Base-by-base conservation (phyloP, 2,888 invertebrate species). In the Hololepta plana region DNA sequence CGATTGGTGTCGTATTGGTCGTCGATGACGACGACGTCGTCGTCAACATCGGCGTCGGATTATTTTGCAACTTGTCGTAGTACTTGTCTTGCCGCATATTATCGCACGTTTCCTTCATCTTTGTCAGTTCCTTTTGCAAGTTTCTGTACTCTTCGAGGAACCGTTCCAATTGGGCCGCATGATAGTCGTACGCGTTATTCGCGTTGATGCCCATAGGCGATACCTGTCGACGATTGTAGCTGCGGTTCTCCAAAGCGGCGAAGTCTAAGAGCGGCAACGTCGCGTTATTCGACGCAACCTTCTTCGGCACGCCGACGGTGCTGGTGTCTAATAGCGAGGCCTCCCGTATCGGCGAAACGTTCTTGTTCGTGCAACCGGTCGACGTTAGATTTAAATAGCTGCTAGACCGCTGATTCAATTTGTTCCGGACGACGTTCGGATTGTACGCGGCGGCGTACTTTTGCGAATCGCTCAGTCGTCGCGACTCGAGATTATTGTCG, bases 71-170 rank as follows among this genome's bases (percentile, higher is more conserved):
- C 20, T 59, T 54, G 38, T 60, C 59, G 27, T 53, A 46, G 32
- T 53, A 45, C 33, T 55, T 37, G 15, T 42, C 42, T 15, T 59
- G 59, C 15, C 62, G 54, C 40, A 76, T 60, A 35, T 67, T 72
- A 38, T 77, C 76, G 44, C 77, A 69, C 12, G 74, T 74, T 43
- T 76, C 73, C 43, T 77, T 80, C 77, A 81, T 79, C 47, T 72
- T 70, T 31, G 74, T 75, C 35, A 81, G 55, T 48, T 81, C 76
- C 45, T 76, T 72, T 45, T 80, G 73, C 30, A 81, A 59, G 39
- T 63, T 71, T 38, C 77, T 64, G 45, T 81, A 81, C 45, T 81
- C 81, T 42, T 80, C 76, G 22, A 81, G 61, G 48, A 81, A 81
- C 29, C 72, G 64, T 43, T 80, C 80, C 34, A 81, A 53, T 45